These are phyloP conservation scores for Plodia interpunctella DNA, from an alignment of 1,140 invertebrate species.

Conservation along the genomic window DNA sequence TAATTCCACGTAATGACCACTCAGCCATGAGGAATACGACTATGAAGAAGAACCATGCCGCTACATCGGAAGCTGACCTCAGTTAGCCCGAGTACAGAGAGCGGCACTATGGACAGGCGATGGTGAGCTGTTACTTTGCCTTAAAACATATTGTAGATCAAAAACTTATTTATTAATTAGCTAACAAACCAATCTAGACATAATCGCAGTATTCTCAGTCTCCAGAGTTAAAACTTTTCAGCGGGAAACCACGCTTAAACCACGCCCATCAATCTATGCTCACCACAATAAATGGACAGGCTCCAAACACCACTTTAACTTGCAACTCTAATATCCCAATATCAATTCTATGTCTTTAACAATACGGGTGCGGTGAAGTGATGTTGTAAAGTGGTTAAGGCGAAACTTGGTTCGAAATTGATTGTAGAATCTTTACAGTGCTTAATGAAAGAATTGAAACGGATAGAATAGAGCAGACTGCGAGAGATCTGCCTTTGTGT, in stretches of 20 bases:
- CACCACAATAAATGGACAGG: background rate
- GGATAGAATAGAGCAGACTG: conserved; percentile 1
- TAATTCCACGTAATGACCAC: no score
- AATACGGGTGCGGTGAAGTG: background rate
- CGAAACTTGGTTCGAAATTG: conserved; percentile 3
- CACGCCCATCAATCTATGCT: conserved; percentile 1
- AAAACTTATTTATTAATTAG: background rate
- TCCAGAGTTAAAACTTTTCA: background rate
- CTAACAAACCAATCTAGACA: background rate
- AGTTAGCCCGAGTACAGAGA: no score
- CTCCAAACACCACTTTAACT: background rate
- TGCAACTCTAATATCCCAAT: background rate
- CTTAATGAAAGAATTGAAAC: conserved; percentile 4
- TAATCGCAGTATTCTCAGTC: background rate
- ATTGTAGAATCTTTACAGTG: background rate
- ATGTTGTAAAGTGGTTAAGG: background rate
- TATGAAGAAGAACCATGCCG: no score
- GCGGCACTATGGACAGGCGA: no score
- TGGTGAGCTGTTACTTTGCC: no score
- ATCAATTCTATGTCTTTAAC: background rate
- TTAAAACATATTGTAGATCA: background rate
- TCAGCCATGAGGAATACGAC: no score
- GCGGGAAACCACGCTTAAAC: background rate
- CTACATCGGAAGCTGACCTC: no score
- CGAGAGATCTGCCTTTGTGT: background rate